These are phyloP conservation scores for Villa cingulata DNA, from an alignment of 2,888 invertebrate species.

Conservation along the genomic window DNA sequence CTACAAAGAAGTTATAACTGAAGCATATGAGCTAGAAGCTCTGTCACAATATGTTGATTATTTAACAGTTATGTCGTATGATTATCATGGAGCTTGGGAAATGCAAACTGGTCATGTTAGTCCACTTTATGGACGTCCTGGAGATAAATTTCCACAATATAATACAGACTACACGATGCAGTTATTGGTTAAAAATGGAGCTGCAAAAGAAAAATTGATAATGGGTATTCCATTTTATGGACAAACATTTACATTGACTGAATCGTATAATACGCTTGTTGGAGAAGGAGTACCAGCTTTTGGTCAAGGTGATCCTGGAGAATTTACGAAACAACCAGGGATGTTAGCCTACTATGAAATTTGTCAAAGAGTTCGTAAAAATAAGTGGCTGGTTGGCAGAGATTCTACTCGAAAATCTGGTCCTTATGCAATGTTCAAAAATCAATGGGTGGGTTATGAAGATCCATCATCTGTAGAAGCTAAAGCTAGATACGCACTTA, in stretches of 20 bases:
- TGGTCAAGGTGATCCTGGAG: constrained; percentile 67
- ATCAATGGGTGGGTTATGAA: constrained; percentile 87
- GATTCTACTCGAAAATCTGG: constrained; percentile 44
- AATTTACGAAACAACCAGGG: constrained; percentile 72
- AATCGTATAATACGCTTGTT: constrained; percentile 26
- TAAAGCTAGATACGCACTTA: constrained; percentile 62
- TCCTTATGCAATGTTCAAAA: constrained; percentile 62
- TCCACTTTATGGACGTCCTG: constrained; percentile 51
- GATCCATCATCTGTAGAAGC: constrained; percentile 60
- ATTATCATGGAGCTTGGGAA: constrained; percentile 87
- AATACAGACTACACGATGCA: constrained; percentile 72
- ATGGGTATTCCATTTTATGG: constrained; percentile 80
- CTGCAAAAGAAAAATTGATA: constrained; percentile 59
- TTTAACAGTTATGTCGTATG: constrained; percentile 75
- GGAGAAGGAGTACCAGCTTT: constrained; percentile 49
- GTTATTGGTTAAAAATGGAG: constrained; percentile 57
- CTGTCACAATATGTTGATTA: constrained; percentile 61
- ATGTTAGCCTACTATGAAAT: constrained; percentile 81
- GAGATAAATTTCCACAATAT: constrained; percentile 60
- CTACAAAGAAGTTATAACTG: constrained; percentile 78
- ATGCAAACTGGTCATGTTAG: constrained; percentile 65
- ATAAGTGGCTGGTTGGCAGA: constrained; percentile 53
- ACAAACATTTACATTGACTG: constrained; percentile 60
- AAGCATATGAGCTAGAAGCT: constrained; percentile 64
- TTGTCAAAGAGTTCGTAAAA: constrained; percentile 53